Percentiles rank a stretch among this genome's conserved stretches.
Evolutionary conservation across 2,113 vertebrate genomes (phyloP).

Genomic region (Amblyopsis rosae): DNA sequence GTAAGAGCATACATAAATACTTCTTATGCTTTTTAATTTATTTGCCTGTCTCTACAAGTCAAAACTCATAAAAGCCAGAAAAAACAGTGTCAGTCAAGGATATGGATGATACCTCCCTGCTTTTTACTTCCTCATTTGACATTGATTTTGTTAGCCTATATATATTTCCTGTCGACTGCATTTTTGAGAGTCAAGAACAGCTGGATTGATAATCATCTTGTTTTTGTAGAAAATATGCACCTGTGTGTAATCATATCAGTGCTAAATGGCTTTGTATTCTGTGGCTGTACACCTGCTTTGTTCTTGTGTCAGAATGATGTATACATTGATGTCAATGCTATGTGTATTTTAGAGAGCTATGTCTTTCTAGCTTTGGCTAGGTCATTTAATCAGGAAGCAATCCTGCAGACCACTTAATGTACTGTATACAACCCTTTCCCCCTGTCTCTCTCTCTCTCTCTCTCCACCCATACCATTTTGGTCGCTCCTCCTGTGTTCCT

Average conservation of each 20-base stretch:
- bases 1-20: constrained; percentile 52
- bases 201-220: too few species aligned
- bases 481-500: constrained; percentile 6
- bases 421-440: neutral
- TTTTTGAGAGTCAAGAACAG: neutral
- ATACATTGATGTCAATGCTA: neutral
- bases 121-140: constrained; percentile 64
- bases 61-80: neutral
- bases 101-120: constrained; percentile 6
- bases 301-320: neutral
- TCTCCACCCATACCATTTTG: neutral
- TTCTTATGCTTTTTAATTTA: neutral
- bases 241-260: neutral
- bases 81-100: constrained; percentile 8
- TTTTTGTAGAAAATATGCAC: neutral
- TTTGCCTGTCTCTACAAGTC: constrained; percentile 21
- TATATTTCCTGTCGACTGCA: neutral
- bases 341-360: neutral
- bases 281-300: too few species aligned
- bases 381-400: too few species aligned
- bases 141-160: neutral
- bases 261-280: neutral
- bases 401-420: neutral
- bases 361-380: too few species aligned
- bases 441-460: neutral